Evolutionary conservation across 2,888 invertebrate species (phyloP).

Genomic region (Parthenolecanium corni): DNA sequence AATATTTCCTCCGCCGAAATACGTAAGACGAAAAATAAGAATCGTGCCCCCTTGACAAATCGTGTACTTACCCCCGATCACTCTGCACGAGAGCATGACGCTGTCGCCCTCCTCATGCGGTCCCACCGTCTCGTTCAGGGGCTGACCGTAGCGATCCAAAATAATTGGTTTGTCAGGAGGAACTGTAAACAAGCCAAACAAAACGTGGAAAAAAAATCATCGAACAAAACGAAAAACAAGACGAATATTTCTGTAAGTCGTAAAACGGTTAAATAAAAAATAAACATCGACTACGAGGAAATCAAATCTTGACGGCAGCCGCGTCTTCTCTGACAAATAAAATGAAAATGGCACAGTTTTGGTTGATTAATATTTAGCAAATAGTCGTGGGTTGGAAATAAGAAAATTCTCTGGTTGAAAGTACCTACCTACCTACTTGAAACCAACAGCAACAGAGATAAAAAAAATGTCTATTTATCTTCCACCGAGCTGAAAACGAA

Average conservation of each 20-base stretch:
- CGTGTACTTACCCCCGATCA: slow-evolving; percentile 57
- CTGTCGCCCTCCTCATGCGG: slow-evolving; percentile 79
- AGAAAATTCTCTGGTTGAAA: background rate
- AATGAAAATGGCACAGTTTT: background rate
- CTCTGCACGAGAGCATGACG: slow-evolving; percentile 71
- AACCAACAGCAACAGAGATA: no score
- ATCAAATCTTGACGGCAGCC: background rate
- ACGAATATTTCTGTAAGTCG: no score
- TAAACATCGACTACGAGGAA: background rate
- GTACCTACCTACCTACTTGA: background rate
- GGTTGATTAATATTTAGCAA: background rate
- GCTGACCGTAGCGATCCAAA: slow-evolving; percentile 70
- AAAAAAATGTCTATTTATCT: no score
- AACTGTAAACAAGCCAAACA: slow-evolving; percentile 49
- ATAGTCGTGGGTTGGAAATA: no score
- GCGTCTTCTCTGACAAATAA: background rate
- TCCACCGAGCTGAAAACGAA: no score
- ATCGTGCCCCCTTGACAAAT: no score
- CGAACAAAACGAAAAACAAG: background rate
- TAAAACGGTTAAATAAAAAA: background rate
- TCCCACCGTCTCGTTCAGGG: slow-evolving; percentile 67
- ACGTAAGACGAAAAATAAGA: no score
- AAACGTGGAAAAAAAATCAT: slow-evolving; percentile 3
- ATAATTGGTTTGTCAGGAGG: slow-evolving; percentile 78
- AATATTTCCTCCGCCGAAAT: no score